phyloP scores from a whole-genome alignment of 2,888 invertebrate species.

The Hedya salicella region DNA sequence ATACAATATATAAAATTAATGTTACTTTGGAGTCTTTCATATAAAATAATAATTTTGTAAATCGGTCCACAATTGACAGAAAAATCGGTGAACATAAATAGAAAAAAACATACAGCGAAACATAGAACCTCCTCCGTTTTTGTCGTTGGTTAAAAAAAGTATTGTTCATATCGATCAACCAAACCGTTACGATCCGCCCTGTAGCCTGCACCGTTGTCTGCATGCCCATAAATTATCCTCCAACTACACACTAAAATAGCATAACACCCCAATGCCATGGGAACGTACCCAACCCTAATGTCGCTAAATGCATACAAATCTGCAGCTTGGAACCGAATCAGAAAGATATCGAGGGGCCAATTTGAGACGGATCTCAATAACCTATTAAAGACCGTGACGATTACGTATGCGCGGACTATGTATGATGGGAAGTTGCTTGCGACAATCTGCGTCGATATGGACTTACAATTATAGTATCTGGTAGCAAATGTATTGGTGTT shows the following conservation, averaged over 20 bases:
- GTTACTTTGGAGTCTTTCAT: no score
- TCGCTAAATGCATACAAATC: conserved; percentile 80
- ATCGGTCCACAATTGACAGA: no score
- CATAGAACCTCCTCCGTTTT: no score
- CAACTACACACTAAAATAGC: conserved; percentile 82
- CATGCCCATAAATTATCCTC: conserved; percentile 79
- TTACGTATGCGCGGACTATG: conserved; percentile 50
- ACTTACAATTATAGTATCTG: no score
- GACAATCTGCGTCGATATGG: not conserved
- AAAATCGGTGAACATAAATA: no score
- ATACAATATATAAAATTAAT: no score
- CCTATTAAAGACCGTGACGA: conserved; percentile 75
- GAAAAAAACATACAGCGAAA: no score
- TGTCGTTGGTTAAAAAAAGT: no score
- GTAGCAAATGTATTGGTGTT: no score
- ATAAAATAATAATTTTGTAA: no score
- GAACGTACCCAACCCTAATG: conserved; percentile 67
- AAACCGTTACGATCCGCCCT: conserved; percentile 75
- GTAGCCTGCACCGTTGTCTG: conserved; percentile 56
- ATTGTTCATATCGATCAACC: not conserved
- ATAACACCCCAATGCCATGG: conserved; percentile 81
- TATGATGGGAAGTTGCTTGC: not conserved
- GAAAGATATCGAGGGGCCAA: conserved; percentile 78
- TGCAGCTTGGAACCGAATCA: conserved; percentile 72
- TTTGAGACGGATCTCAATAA: conserved; percentile 79